These are phyloP conservation scores for Trachemys scripta DNA, from an alignment of 2,113 vertebrate species.

Conservation along the genomic window DNA sequence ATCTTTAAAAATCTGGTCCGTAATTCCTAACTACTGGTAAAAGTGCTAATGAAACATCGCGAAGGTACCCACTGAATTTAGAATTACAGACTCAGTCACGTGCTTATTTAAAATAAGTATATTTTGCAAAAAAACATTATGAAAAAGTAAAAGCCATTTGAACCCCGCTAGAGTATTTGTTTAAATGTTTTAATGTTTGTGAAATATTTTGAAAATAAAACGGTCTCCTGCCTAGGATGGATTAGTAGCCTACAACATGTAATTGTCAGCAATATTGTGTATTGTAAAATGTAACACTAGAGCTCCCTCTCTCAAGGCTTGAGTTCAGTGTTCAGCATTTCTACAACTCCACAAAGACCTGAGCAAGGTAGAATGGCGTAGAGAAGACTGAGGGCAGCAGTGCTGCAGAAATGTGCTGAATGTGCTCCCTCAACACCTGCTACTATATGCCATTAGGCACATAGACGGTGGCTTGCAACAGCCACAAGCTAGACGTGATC, in stretches of 20 bases:
- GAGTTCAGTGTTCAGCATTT: constrained; percentile 32
- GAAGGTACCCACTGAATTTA: background rate
- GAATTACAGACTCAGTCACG: background rate
- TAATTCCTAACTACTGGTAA: background rate
- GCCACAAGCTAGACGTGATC: background rate
- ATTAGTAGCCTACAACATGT: background rate
- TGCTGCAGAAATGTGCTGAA: background rate
- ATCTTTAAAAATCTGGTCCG: background rate
- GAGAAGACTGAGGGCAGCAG: background rate
- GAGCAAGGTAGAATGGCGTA: background rate
- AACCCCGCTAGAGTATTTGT: background rate
- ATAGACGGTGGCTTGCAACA: background rate
- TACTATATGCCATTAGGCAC: background rate
- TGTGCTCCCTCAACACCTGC: background rate
- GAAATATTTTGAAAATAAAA: background rate
- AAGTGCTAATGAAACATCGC: background rate
- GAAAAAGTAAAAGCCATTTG: background rate
- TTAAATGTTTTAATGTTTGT: background rate
- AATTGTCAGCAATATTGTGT: background rate
- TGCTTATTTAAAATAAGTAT: background rate
- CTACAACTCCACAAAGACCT: constrained; percentile 23
- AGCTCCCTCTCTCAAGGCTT: background rate
- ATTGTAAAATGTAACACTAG: rapidly evolving
- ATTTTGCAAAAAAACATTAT: background rate
- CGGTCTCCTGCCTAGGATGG: background rate